phyloP scores from a whole-genome alignment of 1,140 invertebrate species.

The Schmidtea mediterranea region DNA sequence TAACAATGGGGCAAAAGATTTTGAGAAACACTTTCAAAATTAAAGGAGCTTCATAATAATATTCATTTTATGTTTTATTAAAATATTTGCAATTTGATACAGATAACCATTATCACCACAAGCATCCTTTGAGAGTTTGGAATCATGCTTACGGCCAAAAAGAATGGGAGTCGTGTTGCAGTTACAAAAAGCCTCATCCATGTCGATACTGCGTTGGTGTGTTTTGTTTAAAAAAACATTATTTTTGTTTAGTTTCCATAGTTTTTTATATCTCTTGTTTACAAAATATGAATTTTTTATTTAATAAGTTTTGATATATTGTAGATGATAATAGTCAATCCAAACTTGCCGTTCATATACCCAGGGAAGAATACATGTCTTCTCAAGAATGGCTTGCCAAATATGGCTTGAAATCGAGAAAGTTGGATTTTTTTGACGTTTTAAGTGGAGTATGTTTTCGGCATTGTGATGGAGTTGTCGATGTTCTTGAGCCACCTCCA shows the following conservation, averaged over 20 bases:
- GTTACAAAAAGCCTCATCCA: no score
- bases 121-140: background rate
- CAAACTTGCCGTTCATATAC: background rate
- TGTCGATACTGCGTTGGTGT: background rate
- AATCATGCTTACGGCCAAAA: background rate
- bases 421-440: slow-evolving; percentile 20
- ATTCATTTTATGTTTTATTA: no score
- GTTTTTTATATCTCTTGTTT: background rate
- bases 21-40: no score
- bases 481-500: slow-evolving; percentile 14
- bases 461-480: slow-evolving; percentile 22
- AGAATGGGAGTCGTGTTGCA: no score
- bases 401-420: slow-evolving; percentile 18
- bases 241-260: background rate
- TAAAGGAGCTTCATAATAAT: background rate
- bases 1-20: no score
- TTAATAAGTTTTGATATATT: no score
- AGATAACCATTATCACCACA: background rate
- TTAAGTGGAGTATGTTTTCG: slow-evolving; percentile 22
- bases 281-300: no score
- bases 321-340: no score
- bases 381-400: slow-evolving; percentile 21
- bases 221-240: background rate
- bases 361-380: slow-evolving; percentile 21
- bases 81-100: background rate